Evolutionary conservation across 2,888 invertebrate genomes (phyloP), one percentile per base, ranked within the genome.

Genomic region (Apotomis capreana): DNA sequence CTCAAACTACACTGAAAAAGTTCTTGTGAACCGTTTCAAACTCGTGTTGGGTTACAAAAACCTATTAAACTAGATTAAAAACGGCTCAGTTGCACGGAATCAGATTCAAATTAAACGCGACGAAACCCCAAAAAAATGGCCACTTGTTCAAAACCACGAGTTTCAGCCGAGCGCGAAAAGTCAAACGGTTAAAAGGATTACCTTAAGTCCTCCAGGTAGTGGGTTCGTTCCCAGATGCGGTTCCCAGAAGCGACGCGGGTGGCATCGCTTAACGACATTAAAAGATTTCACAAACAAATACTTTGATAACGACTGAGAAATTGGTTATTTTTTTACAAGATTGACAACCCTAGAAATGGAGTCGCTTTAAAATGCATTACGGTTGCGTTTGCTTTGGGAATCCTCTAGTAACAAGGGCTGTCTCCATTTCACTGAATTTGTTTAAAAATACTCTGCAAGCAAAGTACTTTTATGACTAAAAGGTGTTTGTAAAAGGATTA

Each of bases 171-270:
- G 68, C 71, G 72, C 72, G 72, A 73, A 73, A 75, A 75, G 74
- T 75, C 74, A 75, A 75, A 69, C 60, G 63, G 62, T 9, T 74
- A 73, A 74, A 75, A 75, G 74, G 74, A 75, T 75, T 75, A 73
- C 49, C 15, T 61, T 57, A 78, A 76, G 76, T 60, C 74, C 76
- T 36, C 76, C 87, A 88, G 89, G 88, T 88, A 89, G 85, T 82
- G 78, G 78, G 82, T 86, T 89, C 78, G 81, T 78, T 78, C 77
- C 76, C 77, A 68, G 74, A 68, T 75, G 68, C 13, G 62, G 40
- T 87, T 89, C 88, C 78, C 74, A 77, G 88, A 87, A 89, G 74
- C 88, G 74, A 82, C 78, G 88, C 85, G 89, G 89, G 89, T 88
- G 89, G 89, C 65, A 46, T 3, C 8, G 75, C 57, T 80, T 81